A percentile compares a stretch with the other conserved stretches of the same genome.
Conservation (phyloP, 2,113 vertebrate species). For the Crocuta crocuta region DNA sequence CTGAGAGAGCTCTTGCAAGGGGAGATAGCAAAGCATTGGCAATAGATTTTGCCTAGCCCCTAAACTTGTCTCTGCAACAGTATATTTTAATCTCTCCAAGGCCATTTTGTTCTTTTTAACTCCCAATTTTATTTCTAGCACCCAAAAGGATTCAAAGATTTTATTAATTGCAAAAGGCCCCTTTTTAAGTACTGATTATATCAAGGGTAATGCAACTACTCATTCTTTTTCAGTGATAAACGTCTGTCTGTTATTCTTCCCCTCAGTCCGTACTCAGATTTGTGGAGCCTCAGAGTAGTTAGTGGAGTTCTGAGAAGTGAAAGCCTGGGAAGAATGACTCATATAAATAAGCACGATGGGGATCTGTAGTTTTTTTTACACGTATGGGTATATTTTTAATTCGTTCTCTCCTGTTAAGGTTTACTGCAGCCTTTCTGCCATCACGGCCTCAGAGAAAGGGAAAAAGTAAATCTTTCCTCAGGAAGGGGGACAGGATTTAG, state of each 20-base stretch:
- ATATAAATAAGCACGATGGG: background rate
- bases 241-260: background rate
- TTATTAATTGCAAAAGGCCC: background rate
- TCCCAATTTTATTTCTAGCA: background rate
- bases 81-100: background rate
- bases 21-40: background rate
- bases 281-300: background rate
- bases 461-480: background rate
- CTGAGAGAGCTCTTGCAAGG: background rate
- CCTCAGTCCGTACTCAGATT: background rate
- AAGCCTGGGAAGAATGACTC: background rate
- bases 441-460: background rate
- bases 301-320: background rate
- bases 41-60: background rate
- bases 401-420: background rate
- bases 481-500: background rate
- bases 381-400: background rate
- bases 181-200: background rate
- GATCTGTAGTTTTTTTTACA: background rate
- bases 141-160: constrained; percentile 16
- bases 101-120: background rate
- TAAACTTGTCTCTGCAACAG: background rate
- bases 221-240: background rate
- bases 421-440: background rate
- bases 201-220: background rate